Base-by-base conservation (phyloP, 2,797 vertebrate species). In the Rhadinocentrus ornatus region DNA sequence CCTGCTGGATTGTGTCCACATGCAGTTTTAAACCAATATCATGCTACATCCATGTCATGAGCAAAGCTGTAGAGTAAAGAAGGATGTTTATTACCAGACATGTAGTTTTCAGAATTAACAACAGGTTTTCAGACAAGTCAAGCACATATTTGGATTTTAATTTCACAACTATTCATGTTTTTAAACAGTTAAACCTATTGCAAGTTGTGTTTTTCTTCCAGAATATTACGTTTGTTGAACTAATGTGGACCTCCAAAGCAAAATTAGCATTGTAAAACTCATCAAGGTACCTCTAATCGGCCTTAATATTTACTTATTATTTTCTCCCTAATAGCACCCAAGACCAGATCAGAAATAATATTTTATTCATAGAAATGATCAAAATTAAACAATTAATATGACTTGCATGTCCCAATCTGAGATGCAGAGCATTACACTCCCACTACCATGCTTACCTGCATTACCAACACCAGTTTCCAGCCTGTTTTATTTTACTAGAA, bases 41-140 rank as follows among this genome's bases (percentile, higher is more conserved):
- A 52, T 54, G 66, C 35, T 71, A 66, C 57, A 39, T 60, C 68
- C 64, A 13, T 34, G 55, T 69, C 54, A 66, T 27, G 31, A 34
- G 6, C 32, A 55, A 37, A 26, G 39, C 9, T 54, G 31, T 35
- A 55, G n/a, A 35, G n/a, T 1, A 18, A 26, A 46, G 27, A 60
- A 59, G 22, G 41, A 16, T 31, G 41, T 4, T 7, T 4, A 50
- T 18, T 22, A 12, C 12, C 24, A 39, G 5, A 15, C 16, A 15
- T 50, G 18, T 22, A 48, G 20, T 22, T 24, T 52, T 52, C 24
- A 12, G 11, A 24, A 26, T 2, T n/a, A 22, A 48, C 44, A 22
- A 48, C 44, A n/a, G 20, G 18, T 46, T 39, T 13, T 39, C 12
- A 13, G 9, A 4, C 9, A 39, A 13, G 18, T 7, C 44, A 46